A percentile compares a stretch with the other conserved stretches of the same genome.
Conservation (phyloP, 2,797 vertebrate genomes). For the Rhinoraja longicauda region DNA sequence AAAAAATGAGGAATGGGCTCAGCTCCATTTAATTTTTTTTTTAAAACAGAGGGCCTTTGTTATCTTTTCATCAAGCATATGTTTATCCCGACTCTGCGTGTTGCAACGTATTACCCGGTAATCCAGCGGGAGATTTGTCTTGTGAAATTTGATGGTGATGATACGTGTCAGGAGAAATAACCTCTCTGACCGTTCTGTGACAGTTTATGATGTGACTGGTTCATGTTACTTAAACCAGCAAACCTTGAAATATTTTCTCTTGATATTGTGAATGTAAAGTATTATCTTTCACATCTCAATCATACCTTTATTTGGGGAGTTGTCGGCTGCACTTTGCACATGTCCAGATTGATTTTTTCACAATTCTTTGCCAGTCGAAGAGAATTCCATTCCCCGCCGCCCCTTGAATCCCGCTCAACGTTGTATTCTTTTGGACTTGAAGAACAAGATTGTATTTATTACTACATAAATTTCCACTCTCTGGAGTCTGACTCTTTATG, state of each 20-base stretch:
- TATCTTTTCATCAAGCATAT: slow-evolving; percentile 5
- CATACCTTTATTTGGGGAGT: neutral
- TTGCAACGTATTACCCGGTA: neutral
- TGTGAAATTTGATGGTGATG: slow-evolving; percentile 29
- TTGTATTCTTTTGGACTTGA: neutral
- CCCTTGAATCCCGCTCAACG: neutral
- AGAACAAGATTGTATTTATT: neutral
- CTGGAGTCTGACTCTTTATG: neutral
- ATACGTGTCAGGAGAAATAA: slow-evolving; percentile 8
- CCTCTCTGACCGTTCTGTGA: neutral
- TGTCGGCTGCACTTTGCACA: neutral
- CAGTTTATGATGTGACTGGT: slow-evolving; percentile 1
- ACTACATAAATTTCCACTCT: neutral
- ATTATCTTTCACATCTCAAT: neutral
- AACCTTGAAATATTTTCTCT: neutral
- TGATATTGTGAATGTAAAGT: neutral
- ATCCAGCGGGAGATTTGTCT: neutral
- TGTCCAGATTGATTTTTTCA: neutral
- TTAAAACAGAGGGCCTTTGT: neutral
- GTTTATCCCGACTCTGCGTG: neutral
- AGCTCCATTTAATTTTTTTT: slow-evolving; percentile 7
- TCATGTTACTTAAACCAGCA: neutral
- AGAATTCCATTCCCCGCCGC: neutral
- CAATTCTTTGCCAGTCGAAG: neutral
- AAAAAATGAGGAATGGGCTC: neutral